These are phyloP conservation scores for Prionace glauca DNA, from an alignment of 2,797 vertebrate genomes.

Conservation along the genomic window DNA sequence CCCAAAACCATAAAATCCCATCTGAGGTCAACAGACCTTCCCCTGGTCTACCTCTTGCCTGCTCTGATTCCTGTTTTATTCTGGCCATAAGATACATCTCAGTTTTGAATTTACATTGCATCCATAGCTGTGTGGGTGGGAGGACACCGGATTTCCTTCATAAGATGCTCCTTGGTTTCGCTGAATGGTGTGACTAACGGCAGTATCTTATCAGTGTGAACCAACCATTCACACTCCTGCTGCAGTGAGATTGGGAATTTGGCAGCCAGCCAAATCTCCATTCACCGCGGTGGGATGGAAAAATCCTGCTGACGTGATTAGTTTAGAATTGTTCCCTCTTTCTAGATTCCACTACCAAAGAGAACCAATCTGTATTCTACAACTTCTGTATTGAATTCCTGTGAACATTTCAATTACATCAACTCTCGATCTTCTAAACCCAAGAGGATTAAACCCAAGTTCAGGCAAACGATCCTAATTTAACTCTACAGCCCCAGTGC, in stretches of 20 bases:
- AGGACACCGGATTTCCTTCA: background rate
- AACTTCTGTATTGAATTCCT: background rate
- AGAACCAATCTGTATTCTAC: background rate
- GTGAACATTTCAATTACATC: background rate
- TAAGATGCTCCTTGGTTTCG: background rate
- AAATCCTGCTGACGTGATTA: too few species aligned
- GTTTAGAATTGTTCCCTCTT: background rate
- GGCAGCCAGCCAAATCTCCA: too few species aligned
- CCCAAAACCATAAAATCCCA: too few species aligned
- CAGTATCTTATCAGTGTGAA: too few species aligned
- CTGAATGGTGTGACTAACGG: background rate
- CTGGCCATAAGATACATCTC: background rate
- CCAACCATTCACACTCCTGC: too few species aligned
- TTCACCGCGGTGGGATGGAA: too few species aligned
- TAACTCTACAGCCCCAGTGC: background rate
- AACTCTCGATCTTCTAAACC: background rate
- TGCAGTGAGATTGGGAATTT: too few species aligned
- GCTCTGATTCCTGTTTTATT: too few species aligned
- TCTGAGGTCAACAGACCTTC: too few species aligned
- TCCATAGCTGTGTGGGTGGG: background rate
- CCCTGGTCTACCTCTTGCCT: too few species aligned
- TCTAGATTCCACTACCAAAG: background rate
- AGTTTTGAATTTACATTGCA: background rate
- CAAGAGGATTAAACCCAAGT: background rate
- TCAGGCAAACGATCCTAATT: background rate